Evolutionary conservation across 1,140 invertebrate species (phyloP).

Genomic region (Heliconius hewitsoni): DNA sequence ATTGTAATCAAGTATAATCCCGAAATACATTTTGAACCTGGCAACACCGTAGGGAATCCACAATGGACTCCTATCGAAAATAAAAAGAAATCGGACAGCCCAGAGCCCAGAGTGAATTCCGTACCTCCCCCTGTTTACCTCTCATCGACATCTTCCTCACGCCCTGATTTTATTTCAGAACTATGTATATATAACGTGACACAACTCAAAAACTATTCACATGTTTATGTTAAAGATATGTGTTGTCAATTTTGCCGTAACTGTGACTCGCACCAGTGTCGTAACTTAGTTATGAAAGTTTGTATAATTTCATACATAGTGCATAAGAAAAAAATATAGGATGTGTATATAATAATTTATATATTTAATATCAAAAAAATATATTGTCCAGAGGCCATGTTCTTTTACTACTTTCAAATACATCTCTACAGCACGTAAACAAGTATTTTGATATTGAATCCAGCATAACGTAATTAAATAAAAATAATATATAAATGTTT

Average conservation of each 20-base stretch:
- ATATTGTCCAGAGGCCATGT: constrained; percentile 57
- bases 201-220: constrained; percentile 81
- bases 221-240: constrained; percentile 72
- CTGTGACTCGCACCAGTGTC: constrained; percentile 70
- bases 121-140: constrained; percentile 78
- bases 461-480: constrained; percentile 8
- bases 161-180: constrained; percentile 67
- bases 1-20: neutral
- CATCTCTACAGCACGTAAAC: neutral
- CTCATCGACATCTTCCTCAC: constrained; percentile 67
- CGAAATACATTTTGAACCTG: constrained; percentile 11
- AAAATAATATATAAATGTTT: neutral
- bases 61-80: constrained; percentile 43
- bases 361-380: constrained; percentile 35
- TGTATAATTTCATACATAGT: constrained; percentile 36
- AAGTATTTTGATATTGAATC: neutral
- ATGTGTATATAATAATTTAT: constrained; percentile 15
- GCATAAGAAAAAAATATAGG: constrained; percentile 24
- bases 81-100: neutral
- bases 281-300: constrained; percentile 42
- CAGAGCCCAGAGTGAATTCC: constrained; percentile 56
- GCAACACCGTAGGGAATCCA: constrained; percentile 45
- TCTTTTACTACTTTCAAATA: constrained; percentile 10
- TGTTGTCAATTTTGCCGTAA: constrained; percentile 57
- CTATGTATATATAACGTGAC: constrained; percentile 43